These are phyloP conservation scores for Tachysurus vachellii DNA, from an alignment of 2,113 vertebrate species.

Conservation along the genomic window DNA sequence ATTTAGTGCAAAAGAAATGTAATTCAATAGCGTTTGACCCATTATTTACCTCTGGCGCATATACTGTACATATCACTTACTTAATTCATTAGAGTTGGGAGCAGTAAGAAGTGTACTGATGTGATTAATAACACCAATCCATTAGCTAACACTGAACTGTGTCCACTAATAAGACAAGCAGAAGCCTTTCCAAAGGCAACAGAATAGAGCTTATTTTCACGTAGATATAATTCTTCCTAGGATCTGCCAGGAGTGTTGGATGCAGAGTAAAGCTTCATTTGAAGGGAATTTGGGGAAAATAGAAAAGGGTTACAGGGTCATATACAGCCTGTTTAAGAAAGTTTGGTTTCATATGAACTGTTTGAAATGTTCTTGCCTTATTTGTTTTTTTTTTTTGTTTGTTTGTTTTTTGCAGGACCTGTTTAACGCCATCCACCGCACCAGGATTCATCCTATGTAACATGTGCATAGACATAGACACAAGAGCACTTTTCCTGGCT, in stretches of 20 bases:
- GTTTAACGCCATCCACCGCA: background rate
- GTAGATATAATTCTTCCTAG: slow-evolving; percentile 54
- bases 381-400: background rate
- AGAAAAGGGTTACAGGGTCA: slow-evolving; percentile 47
- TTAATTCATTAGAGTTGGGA: slow-evolving; percentile 17
- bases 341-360: slow-evolving; percentile 38
- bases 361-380: slow-evolving; percentile 2
- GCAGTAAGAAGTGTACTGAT: slow-evolving; percentile 57
- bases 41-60: slow-evolving; percentile 40
- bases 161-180: slow-evolving; percentile 53
- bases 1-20: slow-evolving; percentile 8
- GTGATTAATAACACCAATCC: slow-evolving; percentile 68
- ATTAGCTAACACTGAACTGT: slow-evolving; percentile 64
- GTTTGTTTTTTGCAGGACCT: background rate
- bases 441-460: background rate
- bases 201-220: slow-evolving; percentile 57
- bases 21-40: slow-evolving; percentile 26
- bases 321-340: slow-evolving; percentile 56
- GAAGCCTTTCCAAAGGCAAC: slow-evolving; percentile 62
- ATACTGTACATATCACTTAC: slow-evolving; percentile 49
- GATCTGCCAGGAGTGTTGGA: slow-evolving; percentile 28
- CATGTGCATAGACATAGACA: too few species aligned
- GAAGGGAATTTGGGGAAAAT: slow-evolving; percentile 18
- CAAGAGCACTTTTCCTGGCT: background rate
- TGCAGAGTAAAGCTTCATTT: slow-evolving; percentile 1